Conservation (phyloP, 2,797 vertebrate species). For the Typhlichthys subterraneus region DNA sequence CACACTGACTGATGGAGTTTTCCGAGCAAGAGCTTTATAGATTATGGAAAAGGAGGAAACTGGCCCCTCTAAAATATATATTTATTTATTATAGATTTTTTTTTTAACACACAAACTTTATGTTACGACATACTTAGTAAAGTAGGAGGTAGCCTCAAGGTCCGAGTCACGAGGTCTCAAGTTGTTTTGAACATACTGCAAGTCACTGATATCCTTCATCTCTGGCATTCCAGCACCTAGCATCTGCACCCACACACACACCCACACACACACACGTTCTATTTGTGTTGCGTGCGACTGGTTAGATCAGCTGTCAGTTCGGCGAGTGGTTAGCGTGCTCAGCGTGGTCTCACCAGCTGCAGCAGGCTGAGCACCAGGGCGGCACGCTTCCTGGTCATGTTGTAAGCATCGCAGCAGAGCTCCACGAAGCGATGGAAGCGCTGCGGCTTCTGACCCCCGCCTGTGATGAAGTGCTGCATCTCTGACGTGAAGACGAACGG, state of each 20-base stretch:
- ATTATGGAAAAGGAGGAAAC: neutral
- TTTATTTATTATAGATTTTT: too few species aligned
- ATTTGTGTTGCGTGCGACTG: too few species aligned
- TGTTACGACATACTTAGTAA: constrained; percentile 82
- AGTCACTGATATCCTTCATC: constrained; percentile 79
- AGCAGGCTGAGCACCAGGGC: constrained; percentile 83
- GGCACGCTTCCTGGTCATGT: constrained; percentile 81
- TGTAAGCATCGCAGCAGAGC: constrained; percentile 89
- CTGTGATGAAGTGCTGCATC: constrained; percentile 92
- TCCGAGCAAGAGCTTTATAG: neutral
- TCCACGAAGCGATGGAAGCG: constrained; percentile 88
- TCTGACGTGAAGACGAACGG: constrained; percentile 92
- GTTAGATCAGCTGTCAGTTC: too few species aligned
- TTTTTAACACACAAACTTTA: too few species aligned
- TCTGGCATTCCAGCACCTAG: constrained; percentile 84
- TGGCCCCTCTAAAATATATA: too few species aligned
- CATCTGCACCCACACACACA: constrained; percentile 76
- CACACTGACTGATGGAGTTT: neutral
- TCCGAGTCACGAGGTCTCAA: constrained; percentile 86
- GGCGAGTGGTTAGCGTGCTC: neutral
- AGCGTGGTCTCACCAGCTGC: constrained; percentile 81
- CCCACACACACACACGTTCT: constrained; percentile 6
- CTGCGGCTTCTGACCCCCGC: constrained; percentile 82
- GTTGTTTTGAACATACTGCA: constrained; percentile 85
- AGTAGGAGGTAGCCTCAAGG: constrained; percentile 86